phyloP scores from a whole-genome alignment of 2,888 invertebrate species.

The Ditula angustiorana region DNA sequence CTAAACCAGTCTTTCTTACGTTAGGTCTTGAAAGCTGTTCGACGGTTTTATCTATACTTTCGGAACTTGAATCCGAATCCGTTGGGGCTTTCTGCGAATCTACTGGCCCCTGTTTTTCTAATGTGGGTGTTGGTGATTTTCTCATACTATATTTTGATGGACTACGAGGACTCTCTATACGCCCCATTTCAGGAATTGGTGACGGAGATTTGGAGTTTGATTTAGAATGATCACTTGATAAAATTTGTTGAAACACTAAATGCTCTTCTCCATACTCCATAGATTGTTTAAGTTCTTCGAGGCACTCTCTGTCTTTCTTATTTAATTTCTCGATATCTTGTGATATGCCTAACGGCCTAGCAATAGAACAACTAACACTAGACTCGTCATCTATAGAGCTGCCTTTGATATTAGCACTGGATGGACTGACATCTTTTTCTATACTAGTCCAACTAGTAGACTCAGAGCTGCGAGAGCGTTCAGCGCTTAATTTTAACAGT shows the following conservation, averaged over 20 bases:
- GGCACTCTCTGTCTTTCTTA: slow-evolving; percentile 86
- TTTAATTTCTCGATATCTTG: slow-evolving; percentile 89
- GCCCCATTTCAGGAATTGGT: slow-evolving; percentile 70
- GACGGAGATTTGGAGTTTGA: slow-evolving; percentile 78
- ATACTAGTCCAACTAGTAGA: slow-evolving; percentile 92
- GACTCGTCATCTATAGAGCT: slow-evolving; percentile 90
- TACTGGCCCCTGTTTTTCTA: slow-evolving; percentile 87
- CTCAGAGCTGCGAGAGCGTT: slow-evolving; percentile 92
- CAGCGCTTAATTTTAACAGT: slow-evolving; percentile 88
- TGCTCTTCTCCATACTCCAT: slow-evolving; percentile 84
- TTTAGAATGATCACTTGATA: slow-evolving; percentile 80
- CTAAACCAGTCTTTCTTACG: slow-evolving; percentile 74
- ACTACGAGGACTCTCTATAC: slow-evolving; percentile 77
- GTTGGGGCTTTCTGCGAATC: slow-evolving; percentile 84
- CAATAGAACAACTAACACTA: slow-evolving; percentile 92
- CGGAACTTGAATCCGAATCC: slow-evolving; percentile 86
- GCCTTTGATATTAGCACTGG: slow-evolving; percentile 86
- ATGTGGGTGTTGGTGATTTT: slow-evolving; percentile 85
- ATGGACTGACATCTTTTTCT: slow-evolving; percentile 89
- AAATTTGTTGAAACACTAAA: slow-evolving; percentile 71
- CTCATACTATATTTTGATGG: slow-evolving; percentile 72
- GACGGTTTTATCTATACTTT: slow-evolving; percentile 81
- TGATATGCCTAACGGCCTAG: slow-evolving; percentile 91
- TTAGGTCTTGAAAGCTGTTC: slow-evolving; percentile 78
- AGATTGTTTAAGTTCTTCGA: slow-evolving; percentile 86